phyloP scores from a whole-genome alignment of 2,113 vertebrate species.

The Heterotilapia buettikoferi region DNA sequence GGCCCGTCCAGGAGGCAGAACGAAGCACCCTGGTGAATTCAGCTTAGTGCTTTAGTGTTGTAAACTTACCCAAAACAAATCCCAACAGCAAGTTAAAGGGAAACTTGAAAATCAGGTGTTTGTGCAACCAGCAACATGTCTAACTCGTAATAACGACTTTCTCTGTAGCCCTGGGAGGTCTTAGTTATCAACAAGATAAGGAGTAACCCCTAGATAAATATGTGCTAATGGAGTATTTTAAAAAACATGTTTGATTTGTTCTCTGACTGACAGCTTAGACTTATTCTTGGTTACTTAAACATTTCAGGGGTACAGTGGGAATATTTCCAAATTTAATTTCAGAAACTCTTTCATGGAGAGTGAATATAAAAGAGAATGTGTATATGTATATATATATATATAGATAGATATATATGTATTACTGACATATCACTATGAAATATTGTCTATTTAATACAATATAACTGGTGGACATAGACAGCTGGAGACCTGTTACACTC shows the following conservation, averaged over 20 bases:
- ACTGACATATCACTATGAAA: background rate
- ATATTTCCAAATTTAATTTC: background rate
- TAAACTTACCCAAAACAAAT: background rate
- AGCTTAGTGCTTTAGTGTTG: background rate
- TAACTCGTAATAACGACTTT: background rate
- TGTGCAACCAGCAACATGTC: background rate
- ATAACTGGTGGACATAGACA: background rate
- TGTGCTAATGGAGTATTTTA: background rate
- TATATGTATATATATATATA: accelerated
- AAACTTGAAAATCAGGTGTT: background rate
- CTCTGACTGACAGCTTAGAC: background rate
- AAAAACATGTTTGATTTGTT: background rate
- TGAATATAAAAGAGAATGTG: background rate
- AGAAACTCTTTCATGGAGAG: background rate
- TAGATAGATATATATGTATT: accelerated
- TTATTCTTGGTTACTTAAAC: background rate
- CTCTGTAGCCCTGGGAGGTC: background rate
- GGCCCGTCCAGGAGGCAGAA: background rate
- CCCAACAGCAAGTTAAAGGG: background rate
- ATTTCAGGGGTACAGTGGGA: background rate
- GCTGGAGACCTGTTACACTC: background rate
- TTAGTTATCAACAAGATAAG: background rate
- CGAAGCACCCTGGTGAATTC: background rate
- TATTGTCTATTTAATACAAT: background rate
- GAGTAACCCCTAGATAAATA: background rate